Conservation (phyloP, 2,113 vertebrate genomes). For the Emydocephalus ijimae region DNA sequence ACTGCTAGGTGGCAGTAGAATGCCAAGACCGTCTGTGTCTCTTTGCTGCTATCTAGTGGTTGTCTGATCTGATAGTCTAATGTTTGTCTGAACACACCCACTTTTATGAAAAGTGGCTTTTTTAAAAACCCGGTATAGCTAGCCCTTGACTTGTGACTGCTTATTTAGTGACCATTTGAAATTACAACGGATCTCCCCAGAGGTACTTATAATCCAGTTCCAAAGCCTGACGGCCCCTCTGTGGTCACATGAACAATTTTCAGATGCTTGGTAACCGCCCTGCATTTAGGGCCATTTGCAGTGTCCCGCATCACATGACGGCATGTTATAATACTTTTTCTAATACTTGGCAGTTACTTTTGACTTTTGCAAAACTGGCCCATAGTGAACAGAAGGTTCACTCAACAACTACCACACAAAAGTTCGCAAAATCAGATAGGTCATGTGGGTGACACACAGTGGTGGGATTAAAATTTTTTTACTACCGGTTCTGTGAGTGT, state of each 20-base stretch:
- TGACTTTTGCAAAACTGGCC: no score
- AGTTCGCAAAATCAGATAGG: not conserved
- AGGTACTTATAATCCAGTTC: no score
- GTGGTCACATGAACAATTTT: not conserved
- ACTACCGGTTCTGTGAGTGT: no score
- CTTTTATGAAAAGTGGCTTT: not conserved
- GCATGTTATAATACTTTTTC: no score
- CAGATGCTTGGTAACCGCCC: not conserved
- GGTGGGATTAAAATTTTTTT: no score
- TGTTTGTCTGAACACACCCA: not conserved
- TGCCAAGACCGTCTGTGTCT: not conserved
- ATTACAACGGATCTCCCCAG: not conserved
- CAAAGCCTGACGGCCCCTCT: no score
- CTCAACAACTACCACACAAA: not conserved
- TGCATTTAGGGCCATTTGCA: not conserved
- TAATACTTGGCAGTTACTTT: no score
- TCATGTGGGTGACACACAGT: not conserved
- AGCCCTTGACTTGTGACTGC: not conserved
- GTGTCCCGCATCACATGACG: not conserved
- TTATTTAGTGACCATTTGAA: not conserved
- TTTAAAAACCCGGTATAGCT: not conserved
- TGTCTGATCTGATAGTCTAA: not conserved
- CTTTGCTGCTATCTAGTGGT: not conserved
- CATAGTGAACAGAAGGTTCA: no score
- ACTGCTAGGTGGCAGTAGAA: not conserved